Percentiles rank a stretch among this genome's conserved stretches.
phyloP scores from a whole-genome alignment of 1,140 invertebrate species.

The Paraescarpia echinospica region DNA sequence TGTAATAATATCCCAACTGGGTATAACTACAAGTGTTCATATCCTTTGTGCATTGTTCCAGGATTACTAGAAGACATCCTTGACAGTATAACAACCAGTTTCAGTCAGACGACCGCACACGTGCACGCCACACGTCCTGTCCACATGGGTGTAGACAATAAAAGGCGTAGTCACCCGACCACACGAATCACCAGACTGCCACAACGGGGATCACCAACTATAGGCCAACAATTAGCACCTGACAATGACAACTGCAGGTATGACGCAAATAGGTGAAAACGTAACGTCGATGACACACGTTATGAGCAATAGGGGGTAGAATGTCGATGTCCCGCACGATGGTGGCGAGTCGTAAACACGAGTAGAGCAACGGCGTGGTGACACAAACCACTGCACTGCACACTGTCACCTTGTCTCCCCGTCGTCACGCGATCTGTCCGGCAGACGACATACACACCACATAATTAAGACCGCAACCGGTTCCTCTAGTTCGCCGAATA shows the following conservation, averaged over 20 bases:
- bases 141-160: not conserved
- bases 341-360: not conserved
- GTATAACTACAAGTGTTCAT: not conserved
- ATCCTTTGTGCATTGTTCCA: too few relatives aligned
- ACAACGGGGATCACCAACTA: not conserved
- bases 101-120: not conserved
- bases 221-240: not conserved
- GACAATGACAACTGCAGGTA: not conserved
- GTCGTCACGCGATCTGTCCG: not conserved
- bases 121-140: not conserved
- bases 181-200: not conserved
- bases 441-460: not conserved
- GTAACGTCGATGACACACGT: not conserved
- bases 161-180: not conserved
- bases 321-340: not conserved
- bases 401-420: too few relatives aligned
- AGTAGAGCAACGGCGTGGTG: not conserved
- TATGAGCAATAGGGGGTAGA: not conserved
- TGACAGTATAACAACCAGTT: not conserved
- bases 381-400: not conserved
- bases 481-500: not conserved
- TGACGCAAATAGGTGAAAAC: not conserved
- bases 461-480: not conserved
- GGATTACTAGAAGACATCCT: not conserved
- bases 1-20: not conserved